phyloP scores from a whole-genome alignment of 2,113 vertebrate species.

The Eudyptes chrysolophus region DNA sequence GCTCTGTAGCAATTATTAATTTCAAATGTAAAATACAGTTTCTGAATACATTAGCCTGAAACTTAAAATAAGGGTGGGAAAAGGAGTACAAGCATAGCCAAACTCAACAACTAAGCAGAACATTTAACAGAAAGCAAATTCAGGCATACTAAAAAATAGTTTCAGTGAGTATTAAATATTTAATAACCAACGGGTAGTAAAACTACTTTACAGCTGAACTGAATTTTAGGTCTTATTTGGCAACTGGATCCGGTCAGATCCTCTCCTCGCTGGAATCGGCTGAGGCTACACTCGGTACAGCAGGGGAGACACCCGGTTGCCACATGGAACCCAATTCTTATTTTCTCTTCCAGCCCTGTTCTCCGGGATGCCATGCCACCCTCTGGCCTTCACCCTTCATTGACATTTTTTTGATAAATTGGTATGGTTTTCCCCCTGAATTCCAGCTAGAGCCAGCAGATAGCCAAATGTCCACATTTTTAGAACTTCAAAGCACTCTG shows the following conservation, averaged over 20 bases:
- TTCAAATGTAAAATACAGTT: not conserved
- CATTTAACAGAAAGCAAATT: not conserved
- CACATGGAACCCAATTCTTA: not conserved
- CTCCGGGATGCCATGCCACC: not conserved
- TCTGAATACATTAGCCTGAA: not conserved
- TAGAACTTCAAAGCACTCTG: not conserved
- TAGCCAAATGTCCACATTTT: not conserved
- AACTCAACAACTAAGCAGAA: not conserved
- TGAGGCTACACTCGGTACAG: not conserved
- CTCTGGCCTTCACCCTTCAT: not conserved
- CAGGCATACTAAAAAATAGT: not conserved
- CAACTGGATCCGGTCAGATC: fast-evolving
- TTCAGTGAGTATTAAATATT: not conserved
- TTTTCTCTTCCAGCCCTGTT: not conserved
- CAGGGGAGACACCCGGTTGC: fast-evolving
- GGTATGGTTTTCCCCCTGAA: not conserved
- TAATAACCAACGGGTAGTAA: not conserved
- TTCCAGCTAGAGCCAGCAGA: not conserved
- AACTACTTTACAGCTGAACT: not conserved
- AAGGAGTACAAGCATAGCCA: fast-evolving
- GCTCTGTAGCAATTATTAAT: not conserved
- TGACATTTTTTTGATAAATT: no score
- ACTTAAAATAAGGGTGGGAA: not conserved
- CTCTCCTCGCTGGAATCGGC: fast-evolving
- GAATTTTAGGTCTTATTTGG: not conserved